These are phyloP conservation scores for Brachionus calyciflorus DNA, from an alignment of 1,140 invertebrate species.

Conservation along the genomic window DNA sequence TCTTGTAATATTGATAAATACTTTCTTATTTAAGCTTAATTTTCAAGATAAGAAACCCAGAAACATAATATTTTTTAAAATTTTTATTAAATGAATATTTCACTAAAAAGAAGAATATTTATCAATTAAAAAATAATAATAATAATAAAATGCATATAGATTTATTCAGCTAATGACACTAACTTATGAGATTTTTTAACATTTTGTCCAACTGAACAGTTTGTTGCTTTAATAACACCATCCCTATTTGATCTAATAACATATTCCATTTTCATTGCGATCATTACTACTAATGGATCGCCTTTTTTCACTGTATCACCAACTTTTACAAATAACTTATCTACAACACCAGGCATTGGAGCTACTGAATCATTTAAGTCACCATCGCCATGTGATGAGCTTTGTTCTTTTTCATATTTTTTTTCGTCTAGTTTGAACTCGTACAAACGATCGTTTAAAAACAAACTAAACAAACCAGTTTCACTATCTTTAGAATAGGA, in stretches of 20 bases:
- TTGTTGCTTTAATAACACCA: conserved; percentile 27
- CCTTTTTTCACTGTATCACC: conserved; percentile 77
- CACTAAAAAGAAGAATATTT: too few relatives aligned
- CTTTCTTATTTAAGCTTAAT: too few relatives aligned
- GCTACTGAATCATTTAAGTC: conserved; percentile 67
- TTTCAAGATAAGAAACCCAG: too few relatives aligned
- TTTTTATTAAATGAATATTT: too few relatives aligned
- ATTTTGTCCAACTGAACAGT: conserved; percentile 46
- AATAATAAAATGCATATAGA: background rate
- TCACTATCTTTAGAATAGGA: conserved; percentile 32
- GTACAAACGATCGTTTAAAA: conserved; percentile 58
- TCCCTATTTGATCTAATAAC: conserved; percentile 25
- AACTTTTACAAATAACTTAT: conserved; percentile 77
- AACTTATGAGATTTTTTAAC: conserved; percentile 46
- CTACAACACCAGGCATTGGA: conserved; percentile 92
- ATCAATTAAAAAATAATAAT: background rate
- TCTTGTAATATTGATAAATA: too few relatives aligned
- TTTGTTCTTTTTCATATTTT: conserved; percentile 55
- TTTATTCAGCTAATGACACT: conserved; percentile 26
- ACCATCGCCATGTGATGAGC: conserved; percentile 37
- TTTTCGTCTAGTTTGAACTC: conserved; percentile 59
- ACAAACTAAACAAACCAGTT: conserved; percentile 44
- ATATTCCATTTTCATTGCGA: conserved; percentile 98
- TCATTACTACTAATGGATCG: conserved; percentile 81
- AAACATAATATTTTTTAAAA: too few relatives aligned